phyloP scores from a whole-genome alignment of 2,113 vertebrate species.

The Ophiodon elongatus region DNA sequence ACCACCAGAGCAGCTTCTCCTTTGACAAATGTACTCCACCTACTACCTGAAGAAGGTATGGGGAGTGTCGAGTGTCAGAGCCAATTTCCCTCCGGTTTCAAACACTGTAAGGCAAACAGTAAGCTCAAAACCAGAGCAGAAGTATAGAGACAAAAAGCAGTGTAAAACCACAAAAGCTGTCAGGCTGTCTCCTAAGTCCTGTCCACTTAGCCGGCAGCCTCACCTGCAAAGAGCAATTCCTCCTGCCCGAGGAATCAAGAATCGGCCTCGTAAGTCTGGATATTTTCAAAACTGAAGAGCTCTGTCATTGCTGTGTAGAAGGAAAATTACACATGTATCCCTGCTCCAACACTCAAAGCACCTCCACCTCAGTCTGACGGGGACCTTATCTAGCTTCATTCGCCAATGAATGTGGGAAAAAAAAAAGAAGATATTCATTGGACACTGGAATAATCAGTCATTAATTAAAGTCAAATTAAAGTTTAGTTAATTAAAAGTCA shows the following conservation, averaged over 20 bases:
- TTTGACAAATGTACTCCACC: slow-evolving; percentile 3
- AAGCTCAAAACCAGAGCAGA: slow-evolving; percentile 13
- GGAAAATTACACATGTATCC: background rate
- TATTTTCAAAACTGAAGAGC: slow-evolving; percentile 2
- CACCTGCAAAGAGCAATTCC: slow-evolving; percentile 5
- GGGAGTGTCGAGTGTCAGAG: background rate
- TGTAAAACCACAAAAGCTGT: slow-evolving; percentile 6
- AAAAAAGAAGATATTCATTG: background rate
- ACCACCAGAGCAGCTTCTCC: slow-evolving; percentile 12
- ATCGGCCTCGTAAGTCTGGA: no score
- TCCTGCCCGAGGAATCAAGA: background rate
- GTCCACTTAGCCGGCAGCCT: background rate
- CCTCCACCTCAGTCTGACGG: background rate
- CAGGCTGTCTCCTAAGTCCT: slow-evolving; percentile 12
- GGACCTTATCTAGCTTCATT: background rate
- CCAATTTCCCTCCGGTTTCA: slow-evolving; percentile 23
- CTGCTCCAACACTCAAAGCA: background rate
- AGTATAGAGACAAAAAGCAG: background rate
- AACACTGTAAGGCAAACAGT: background rate
- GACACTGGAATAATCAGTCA: background rate
- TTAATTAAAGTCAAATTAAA: background rate
- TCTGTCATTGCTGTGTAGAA: slow-evolving; percentile 1
- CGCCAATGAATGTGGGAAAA: background rate
- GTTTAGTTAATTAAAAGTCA: background rate
- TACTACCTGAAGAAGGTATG: slow-evolving; percentile 19